Percentiles rank a stretch among this genome's conserved stretches.
These are phyloP conservation scores for Agrotis exclamationis DNA, from an alignment of 2,888 invertebrate genomes.

Conservation along the genomic window DNA sequence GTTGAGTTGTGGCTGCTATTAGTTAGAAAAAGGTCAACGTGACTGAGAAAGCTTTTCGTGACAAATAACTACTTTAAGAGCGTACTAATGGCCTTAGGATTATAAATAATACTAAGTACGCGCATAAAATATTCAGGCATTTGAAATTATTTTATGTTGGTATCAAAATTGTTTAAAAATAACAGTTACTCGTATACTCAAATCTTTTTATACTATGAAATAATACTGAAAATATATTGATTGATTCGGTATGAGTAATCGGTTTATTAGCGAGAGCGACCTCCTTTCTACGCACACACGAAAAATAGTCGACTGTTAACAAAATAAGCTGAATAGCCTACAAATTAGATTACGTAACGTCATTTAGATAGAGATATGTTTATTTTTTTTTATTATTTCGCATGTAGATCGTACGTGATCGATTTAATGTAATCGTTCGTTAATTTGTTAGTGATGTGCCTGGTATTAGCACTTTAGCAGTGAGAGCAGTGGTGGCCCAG, in stretches of 20 bases:
- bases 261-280: constrained; percentile 35
- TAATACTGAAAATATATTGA: constrained; percentile 27
- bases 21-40: constrained; percentile 30
- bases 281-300: constrained; percentile 55
- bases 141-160: not conserved
- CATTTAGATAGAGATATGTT: constrained; percentile 45
- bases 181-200: not conserved
- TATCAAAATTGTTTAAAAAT: not conserved
- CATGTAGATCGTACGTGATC: constrained; percentile 24
- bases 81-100: not conserved
- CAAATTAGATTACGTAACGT: constrained; percentile 62
- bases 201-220: not conserved
- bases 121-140: constrained; percentile 3
- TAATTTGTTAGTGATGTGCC: constrained; percentile 5
- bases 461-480: too few species aligned
- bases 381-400: constrained; percentile 33
- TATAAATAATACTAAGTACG: not conserved
- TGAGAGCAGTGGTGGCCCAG: too few species aligned
- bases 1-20: not conserved
- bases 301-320: constrained; percentile 59
- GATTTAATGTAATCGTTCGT: not conserved
- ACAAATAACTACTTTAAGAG: constrained; percentile 17
- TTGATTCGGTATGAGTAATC: constrained; percentile 23
- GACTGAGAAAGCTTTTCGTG: constrained; percentile 28
- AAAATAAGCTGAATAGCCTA: constrained; percentile 58